Evolutionary conservation across 2,113 vertebrate genomes (phyloP).

Genomic region (Platysternon megacephalum): DNA sequence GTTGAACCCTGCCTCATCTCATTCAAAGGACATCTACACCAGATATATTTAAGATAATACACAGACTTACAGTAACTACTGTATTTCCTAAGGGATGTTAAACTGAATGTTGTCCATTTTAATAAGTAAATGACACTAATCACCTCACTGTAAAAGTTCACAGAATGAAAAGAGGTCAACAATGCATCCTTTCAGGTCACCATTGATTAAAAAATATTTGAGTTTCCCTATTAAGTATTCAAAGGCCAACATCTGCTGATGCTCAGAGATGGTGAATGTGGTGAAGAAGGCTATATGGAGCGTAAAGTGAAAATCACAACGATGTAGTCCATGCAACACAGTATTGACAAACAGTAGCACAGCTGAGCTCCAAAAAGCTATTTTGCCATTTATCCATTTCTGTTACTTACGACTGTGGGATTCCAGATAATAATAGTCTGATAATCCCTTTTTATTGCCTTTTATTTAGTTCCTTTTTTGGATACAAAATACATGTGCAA

Average conservation of each 20-base stretch:
- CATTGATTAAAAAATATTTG: slow-evolving; percentile 61
- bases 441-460: neutral
- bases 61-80: neutral
- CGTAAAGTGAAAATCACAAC: slow-evolving; percentile 76
- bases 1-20: slow-evolving; percentile 1
- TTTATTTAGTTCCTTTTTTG: neutral
- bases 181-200: slow-evolving; percentile 81
- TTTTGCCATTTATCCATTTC: slow-evolving; percentile 82
- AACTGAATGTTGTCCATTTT: neutral
- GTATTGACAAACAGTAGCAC: slow-evolving; percentile 66
- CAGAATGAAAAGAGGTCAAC: slow-evolving; percentile 70
- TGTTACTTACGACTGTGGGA: slow-evolving; percentile 38
- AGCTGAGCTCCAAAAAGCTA: slow-evolving; percentile 65
- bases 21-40: neutral
- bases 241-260: slow-evolving; percentile 88
- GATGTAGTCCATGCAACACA: slow-evolving; percentile 79
- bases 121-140: slow-evolving; percentile 38
- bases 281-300: slow-evolving; percentile 76
- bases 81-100: neutral
- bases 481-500: neutral
- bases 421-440: neutral
- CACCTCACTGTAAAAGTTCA: slow-evolving; percentile 7
- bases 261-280: slow-evolving; percentile 81
- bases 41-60: slow-evolving; percentile 5
- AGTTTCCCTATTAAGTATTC: slow-evolving; percentile 79